These are phyloP conservation scores for Valencia hispanica DNA, from an alignment of 2,797 vertebrate species.

Conservation along the genomic window DNA sequence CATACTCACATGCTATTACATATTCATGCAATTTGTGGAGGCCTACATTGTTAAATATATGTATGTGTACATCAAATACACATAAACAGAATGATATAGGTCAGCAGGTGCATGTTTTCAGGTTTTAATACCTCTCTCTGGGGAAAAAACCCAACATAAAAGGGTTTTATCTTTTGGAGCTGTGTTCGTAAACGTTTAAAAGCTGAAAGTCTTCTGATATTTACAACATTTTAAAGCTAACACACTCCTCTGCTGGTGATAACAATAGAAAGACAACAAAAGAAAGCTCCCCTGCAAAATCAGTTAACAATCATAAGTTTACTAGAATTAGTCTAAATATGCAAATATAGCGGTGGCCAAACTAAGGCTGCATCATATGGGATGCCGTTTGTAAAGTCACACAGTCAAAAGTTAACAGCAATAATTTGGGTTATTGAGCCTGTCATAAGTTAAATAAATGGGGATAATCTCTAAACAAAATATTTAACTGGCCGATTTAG, in stretches of 20 bases:
- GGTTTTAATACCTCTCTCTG: constrained; percentile 9
- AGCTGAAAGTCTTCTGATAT: constrained; percentile 2
- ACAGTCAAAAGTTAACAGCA: too few relatives aligned
- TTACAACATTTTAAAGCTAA: constrained; percentile 21
- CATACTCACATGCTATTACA: constrained; percentile 13
- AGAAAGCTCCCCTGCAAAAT: background rate
- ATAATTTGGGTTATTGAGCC: too few relatives aligned
- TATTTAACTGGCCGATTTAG: too few relatives aligned
- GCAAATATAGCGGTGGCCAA: background rate
- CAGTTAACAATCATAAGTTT: too few relatives aligned
- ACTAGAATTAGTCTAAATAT: too few relatives aligned
- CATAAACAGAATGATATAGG: constrained; percentile 7
- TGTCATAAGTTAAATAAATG: too few relatives aligned
- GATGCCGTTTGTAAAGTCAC: too few relatives aligned
- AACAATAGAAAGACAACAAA: background rate
- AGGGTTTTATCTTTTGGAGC: constrained; percentile 6
- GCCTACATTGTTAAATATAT: constrained; percentile 13
- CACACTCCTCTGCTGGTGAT: background rate
- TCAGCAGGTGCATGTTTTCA: constrained; percentile 15
- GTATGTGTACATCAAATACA: background rate
- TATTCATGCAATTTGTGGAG: background rate
- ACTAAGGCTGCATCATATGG: background rate
- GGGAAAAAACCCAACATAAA: constrained; percentile 18
- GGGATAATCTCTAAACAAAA: too few relatives aligned
- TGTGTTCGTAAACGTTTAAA: background rate